Base-by-base conservation (phyloP, 1,140 invertebrate species). In the Orchestia grillus region DNA sequence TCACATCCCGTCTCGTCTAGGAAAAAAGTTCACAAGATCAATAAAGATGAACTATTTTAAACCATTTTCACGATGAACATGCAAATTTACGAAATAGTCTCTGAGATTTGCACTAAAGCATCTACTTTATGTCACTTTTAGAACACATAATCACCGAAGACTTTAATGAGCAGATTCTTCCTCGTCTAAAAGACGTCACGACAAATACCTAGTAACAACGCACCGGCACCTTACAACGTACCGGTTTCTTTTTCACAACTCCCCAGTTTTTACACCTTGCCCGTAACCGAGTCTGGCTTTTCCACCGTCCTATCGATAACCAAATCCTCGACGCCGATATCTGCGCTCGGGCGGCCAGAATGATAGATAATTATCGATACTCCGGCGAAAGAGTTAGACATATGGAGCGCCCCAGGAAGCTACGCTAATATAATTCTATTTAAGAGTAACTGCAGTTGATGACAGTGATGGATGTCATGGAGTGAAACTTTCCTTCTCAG, bases 141-240 rank as follows among this genome's bases (percentile, higher is more conserved):
- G 62, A 77, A 36, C 62, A 77, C 62, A 77, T 8, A 15, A 77
- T 77, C 62, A 77, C 28, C 36, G 62, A 77, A 77, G 62, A 77
- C 28, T 77, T 77, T 77, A 36, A 77, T 77, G 62, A 77, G 62
- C 62, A 77, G 62, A 77, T 77, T 77, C 62, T 77, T 77, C 62
- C 62, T 77, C 62, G 62, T 77, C 62, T 77, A 77, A 77, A 77
- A 77, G 62, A 77, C 62, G 62, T 77, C 62, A 77, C 62, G 62
- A 77, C 62, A 77, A n/a, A n/a, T n/a, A n/a, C 11, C 11, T 77
- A 77, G 62, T 77, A 77, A 77, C 62, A 77, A 77, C 62, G 62
- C 28, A 77, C 62, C 62, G 62, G 62, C 36, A 19, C 19, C 36
- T 77, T 77, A 77, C 62, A 77, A 8, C 28, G 28, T 28, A 77